Percentiles rank a stretch among this genome's conserved stretches.
Evolutionary conservation across 2,113 vertebrate species (phyloP).

Genomic region (Oceanodroma tethys): DNA sequence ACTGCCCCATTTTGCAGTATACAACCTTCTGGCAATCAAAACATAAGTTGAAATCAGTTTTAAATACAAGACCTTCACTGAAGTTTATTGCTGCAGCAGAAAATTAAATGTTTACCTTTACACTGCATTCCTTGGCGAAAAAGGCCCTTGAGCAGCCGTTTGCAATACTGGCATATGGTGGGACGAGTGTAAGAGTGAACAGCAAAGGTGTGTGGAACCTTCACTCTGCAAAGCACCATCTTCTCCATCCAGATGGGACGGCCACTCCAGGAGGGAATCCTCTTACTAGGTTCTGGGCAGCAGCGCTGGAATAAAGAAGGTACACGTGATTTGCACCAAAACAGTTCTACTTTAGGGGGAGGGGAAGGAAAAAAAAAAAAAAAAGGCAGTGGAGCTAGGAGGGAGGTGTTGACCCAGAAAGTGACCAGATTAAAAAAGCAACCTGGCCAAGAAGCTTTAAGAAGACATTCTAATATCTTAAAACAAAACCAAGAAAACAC

Average conservation of each 20-base stretch:
- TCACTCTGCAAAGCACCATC: constrained; percentile 95
- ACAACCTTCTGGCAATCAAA: not conserved
- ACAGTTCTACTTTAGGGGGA: not conserved
- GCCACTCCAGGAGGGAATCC: constrained; percentile 95
- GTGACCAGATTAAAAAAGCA: not conserved
- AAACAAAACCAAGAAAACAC: not conserved
- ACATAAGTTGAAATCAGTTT: not conserved
- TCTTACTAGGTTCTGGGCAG: constrained; percentile 92
- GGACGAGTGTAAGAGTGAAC: constrained; percentile 97
- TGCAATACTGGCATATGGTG: constrained; percentile 99
- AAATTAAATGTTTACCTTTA: constrained; percentile 80
- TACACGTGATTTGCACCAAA: not conserved
- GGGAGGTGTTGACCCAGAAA: not conserved
- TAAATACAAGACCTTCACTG: not conserved
- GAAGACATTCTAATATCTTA: not conserved
- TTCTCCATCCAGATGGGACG: constrained; percentile 99
- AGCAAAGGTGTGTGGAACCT: constrained; percentile 96
- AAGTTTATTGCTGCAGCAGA: not conserved
- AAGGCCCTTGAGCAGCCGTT: constrained; percentile 93
- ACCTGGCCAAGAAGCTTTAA: not conserved
- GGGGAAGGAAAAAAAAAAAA: not conserved
- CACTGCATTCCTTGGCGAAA: constrained; percentile 99
- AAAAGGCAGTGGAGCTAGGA: not conserved
- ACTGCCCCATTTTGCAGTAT: not conserved
- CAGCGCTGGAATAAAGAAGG: constrained; percentile 69